Percentiles rank a stretch among this genome's conserved stretches.
phyloP scores from a whole-genome alignment of 2,113 vertebrate genomes.

The Telmatochromis sp. region DNA sequence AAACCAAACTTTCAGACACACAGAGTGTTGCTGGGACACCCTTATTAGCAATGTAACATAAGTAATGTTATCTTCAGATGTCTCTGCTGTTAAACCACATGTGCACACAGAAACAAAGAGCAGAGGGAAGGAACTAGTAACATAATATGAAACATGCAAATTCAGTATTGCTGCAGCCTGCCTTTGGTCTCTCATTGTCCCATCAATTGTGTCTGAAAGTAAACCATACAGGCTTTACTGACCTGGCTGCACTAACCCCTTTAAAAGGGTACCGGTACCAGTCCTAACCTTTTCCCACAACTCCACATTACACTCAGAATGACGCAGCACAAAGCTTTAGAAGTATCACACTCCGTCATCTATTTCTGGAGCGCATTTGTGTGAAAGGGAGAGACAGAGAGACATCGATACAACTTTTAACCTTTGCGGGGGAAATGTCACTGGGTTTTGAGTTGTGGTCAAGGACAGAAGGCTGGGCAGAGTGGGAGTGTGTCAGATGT shows the following conservation, averaged over 20 bases:
- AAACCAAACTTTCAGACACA: background rate
- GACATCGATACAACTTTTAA: constrained; percentile 65
- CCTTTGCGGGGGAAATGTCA: constrained; percentile 69
- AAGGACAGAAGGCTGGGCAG: background rate
- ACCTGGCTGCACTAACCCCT: background rate
- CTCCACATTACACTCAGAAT: background rate
- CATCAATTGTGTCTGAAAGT: background rate
- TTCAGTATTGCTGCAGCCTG: background rate
- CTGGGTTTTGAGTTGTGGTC: background rate
- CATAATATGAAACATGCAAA: background rate
- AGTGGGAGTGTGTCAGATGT: background rate
- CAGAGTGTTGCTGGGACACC: background rate
- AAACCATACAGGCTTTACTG: background rate
- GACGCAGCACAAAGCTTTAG: constrained; percentile 29
- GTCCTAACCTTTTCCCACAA: constrained; percentile 7
- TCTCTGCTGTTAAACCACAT: background rate
- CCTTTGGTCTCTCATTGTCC: rapidly evolving
- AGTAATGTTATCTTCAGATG: background rate
- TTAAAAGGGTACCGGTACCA: background rate
- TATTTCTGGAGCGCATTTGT: constrained; percentile 44
- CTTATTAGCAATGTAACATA: background rate
- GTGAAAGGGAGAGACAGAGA: background rate
- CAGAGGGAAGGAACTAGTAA: background rate
- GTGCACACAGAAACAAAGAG: background rate
- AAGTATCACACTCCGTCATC: background rate